Percentiles rank a stretch among this genome's conserved stretches.
Conservation (phyloP, 2,113 vertebrate genomes). For the Anser cygnoides region DNA sequence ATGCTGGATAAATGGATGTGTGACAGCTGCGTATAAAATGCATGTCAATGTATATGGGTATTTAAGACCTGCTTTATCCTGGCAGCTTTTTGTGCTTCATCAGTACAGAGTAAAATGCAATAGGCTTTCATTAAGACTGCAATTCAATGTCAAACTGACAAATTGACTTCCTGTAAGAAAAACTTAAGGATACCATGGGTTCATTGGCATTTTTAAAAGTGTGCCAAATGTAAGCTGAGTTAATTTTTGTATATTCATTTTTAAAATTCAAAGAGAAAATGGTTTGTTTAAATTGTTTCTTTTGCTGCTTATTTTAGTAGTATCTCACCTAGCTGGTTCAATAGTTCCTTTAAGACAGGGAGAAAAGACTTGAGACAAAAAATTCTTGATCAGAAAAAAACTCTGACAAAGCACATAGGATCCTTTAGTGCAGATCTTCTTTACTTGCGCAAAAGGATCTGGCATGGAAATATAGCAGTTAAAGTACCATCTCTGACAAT, state of each 20-base stretch:
- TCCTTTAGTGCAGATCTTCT: neutral
- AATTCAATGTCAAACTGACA: neutral
- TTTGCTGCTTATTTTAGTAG: neutral
- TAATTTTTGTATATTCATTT: neutral
- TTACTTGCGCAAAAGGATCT: neutral
- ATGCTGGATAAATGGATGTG: neutral
- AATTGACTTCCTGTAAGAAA: neutral
- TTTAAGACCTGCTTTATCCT: neutral
- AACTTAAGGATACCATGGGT: neutral
- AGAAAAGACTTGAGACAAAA: neutral
- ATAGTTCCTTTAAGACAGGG: neutral
- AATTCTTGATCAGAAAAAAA: neutral
- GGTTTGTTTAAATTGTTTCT: neutral
- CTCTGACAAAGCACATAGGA: neutral
- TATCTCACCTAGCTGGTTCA: neutral
- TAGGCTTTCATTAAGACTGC: neutral
- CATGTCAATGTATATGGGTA: fast-evolving
- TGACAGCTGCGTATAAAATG: neutral
- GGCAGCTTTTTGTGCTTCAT: neutral
- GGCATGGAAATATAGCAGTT: neutral
- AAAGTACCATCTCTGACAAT: neutral
- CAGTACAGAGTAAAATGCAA: neutral
- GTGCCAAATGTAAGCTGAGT: neutral
- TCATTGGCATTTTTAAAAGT: neutral
- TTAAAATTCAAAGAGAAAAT: neutral